These are phyloP conservation scores for Salticus scenicus DNA, from an alignment of 2,888 invertebrate species.

Conservation along the genomic window DNA sequence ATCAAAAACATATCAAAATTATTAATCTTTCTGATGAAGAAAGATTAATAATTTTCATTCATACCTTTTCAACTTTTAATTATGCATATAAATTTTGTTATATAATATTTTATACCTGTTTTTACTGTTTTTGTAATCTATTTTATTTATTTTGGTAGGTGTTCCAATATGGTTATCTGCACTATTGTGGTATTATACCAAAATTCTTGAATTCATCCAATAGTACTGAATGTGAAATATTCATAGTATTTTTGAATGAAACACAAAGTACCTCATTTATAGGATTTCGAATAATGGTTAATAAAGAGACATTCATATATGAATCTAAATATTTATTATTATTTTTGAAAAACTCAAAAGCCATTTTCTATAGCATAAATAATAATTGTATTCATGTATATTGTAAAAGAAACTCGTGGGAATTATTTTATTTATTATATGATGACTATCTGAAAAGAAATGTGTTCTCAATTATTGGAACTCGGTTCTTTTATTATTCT, in stretches of 20 bases:
- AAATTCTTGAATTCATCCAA: not conserved
- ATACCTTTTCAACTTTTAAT: no score
- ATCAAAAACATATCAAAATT: no score
- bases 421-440: constrained; percentile 4
- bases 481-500: not conserved
- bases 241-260: not conserved
- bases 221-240: not conserved
- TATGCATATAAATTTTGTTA: no score
- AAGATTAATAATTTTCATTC: no score
- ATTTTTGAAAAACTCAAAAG: not conserved
- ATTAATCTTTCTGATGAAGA: no score
- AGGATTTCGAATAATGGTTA: not conserved
- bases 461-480: not conserved
- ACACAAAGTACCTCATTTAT: not conserved
- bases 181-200: not conserved
- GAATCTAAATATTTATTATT: not conserved
- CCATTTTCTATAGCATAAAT: not conserved
- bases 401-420: not conserved
- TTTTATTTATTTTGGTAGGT: not conserved
- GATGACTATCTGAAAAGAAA: not conserved
- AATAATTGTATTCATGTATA: not conserved
- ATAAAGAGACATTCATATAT: not conserved
- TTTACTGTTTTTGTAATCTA: no score
- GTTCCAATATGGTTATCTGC: not conserved
- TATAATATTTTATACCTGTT: no score